Evolutionary conservation across 2,888 invertebrate species (phyloP).

Genomic region (Dynastes tityus): DNA sequence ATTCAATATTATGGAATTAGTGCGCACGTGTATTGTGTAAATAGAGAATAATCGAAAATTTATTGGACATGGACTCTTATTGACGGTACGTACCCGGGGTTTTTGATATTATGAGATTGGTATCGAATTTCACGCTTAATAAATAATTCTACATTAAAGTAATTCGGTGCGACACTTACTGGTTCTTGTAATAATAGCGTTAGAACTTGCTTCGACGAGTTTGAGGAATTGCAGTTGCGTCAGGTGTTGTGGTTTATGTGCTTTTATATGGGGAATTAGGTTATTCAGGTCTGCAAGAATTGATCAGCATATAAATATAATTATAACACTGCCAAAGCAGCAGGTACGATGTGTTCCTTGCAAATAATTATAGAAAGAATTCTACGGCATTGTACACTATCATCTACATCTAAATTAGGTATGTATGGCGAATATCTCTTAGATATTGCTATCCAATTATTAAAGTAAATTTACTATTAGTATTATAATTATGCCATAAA

Average conservation of each 20-base stretch:
- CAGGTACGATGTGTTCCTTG: no score
- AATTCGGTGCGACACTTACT: constrained; percentile 1
- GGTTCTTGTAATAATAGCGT: constrained; percentile 10
- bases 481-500: not conserved
- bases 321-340: no score
- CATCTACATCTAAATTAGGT: no score
- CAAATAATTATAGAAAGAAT: no score
- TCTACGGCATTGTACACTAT: no score
- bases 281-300: not conserved
- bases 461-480: constrained; percentile 7
- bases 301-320: not conserved
- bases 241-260: not conserved
- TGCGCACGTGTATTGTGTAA: not conserved
- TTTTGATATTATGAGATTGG: constrained; percentile 4
- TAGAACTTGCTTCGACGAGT: not conserved
- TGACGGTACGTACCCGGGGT: not conserved
- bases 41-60: constrained; percentile 11
- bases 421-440: not conserved
- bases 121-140: constrained; percentile 28
- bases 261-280: not conserved
- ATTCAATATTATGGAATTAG: constrained; percentile 30
- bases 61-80: constrained; percentile 9
- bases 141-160: constrained; percentile 18
- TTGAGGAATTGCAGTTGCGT: not conserved
- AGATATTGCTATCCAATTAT: no score